Base-by-base conservation (phyloP, 2,888 invertebrate species). In the Cheilosia variabilis region DNA sequence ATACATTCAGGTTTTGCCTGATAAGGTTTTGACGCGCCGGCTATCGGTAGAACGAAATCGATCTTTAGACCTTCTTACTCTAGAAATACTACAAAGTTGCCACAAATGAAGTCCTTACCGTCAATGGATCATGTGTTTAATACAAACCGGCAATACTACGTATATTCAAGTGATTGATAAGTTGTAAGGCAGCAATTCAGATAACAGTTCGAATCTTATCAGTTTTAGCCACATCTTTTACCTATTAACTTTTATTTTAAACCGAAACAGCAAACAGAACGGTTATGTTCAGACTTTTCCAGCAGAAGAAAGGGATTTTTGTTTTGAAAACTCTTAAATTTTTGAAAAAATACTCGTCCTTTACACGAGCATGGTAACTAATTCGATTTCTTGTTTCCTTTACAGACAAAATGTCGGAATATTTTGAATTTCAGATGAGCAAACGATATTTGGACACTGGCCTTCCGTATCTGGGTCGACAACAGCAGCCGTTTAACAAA, bases 341-440 rank as follows among this genome's bases (percentile, higher is more conserved):
- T 47, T 47, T 15, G 4, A 2, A 19, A 41, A n/a, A 43, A 68
- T 37, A 10, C 4, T 37, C 37, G 4, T 37, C 37, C 13, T 6
- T 7, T 58, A 43, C 10, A 31, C 13, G 1, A 52, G 47, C 47
- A 72, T 62, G 73, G 73, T 75, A 69, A 69, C 52, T 55, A 10
- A 17, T 22, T 55, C 19, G 10, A 13, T 37, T 55, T 60, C 13
- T 24, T 24, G 13, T 72, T 47, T 10, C 57, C 55, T 43, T 86
- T 82, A 9, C 65, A 82, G 82, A 78, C 57, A 87, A 76, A 69
- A 87, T 87, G 87, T 87, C 87, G 65, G 87, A 87, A 78, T 87
- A 82, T 78, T 87, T 87, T 82, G 87, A 87, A 87, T 87, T 87
- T 78, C 87, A 87, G 87, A 87, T 87, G 87, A 87, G 57, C 34